These are phyloP conservation scores for Poeciliopsis retropinna DNA, from an alignment of 2,113 vertebrate species.

Conservation along the genomic window DNA sequence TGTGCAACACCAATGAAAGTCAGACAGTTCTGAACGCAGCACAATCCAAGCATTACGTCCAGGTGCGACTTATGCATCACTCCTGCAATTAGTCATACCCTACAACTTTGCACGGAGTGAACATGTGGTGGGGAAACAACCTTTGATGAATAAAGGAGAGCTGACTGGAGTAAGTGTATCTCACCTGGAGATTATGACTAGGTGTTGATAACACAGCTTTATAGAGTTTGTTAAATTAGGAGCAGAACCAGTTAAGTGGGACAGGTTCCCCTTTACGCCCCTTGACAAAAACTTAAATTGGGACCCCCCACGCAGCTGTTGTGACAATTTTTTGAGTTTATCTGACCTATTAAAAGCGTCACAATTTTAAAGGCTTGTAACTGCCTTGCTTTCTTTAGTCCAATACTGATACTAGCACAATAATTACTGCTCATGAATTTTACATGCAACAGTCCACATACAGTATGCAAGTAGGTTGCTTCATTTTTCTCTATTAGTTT, in stretches of 20 bases:
- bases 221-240: neutral
- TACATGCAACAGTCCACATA: no score
- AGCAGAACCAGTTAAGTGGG: neutral
- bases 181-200: slow-evolving; percentile 7
- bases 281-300: no score
- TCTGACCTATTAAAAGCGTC: no score
- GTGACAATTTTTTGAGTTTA: no score
- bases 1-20: slow-evolving; percentile 47
- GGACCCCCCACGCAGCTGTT: no score
- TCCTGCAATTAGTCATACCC: slow-evolving; percentile 53
- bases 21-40: slow-evolving; percentile 18
- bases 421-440: no score
- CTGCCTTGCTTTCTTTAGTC: no score
- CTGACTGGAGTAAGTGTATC: slow-evolving; percentile 6
- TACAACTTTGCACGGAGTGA: slow-evolving; percentile 15
- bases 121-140: slow-evolving; percentile 25
- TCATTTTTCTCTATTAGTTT: no score
- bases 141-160: slow-evolving; percentile 8
- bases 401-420: no score
- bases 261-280: no score
- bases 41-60: slow-evolving; percentile 70
- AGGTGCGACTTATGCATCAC: slow-evolving; percentile 17
- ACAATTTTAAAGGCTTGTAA: no score
- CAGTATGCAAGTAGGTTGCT: no score
- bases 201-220: slow-evolving; percentile 20